These are phyloP conservation scores for Lycodopsis pacificus DNA, from an alignment of 2,797 vertebrate species.

Conservation along the genomic window DNA sequence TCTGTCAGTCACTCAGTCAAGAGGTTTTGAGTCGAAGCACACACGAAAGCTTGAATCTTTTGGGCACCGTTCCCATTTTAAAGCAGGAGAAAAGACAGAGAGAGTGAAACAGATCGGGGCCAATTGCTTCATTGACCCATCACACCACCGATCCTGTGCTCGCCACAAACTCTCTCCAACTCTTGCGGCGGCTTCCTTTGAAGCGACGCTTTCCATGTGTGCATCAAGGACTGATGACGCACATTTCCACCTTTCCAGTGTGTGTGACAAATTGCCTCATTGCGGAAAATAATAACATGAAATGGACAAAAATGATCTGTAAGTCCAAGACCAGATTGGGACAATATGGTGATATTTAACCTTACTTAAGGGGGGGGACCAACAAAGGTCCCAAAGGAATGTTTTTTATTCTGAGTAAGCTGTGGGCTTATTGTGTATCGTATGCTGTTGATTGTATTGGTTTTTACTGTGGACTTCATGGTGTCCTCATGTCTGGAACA, in stretches of 20 bases:
- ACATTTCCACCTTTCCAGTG: constrained; percentile 11
- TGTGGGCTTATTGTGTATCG: too few species aligned
- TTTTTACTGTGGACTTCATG: too few species aligned
- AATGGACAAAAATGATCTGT: neutral
- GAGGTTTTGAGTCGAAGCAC: constrained; percentile 15
- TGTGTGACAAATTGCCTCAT: neutral
- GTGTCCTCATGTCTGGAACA: too few species aligned
- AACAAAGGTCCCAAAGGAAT: too few species aligned
- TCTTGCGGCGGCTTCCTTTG: neutral
- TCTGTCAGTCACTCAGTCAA: constrained; percentile 54
- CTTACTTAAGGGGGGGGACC: neutral
- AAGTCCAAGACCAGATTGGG: neutral
- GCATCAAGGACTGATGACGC: neutral
- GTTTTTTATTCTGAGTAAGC: too few species aligned
- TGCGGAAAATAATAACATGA: neutral
- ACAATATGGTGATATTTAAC: neutral
- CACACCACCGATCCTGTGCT: constrained; percentile 2
- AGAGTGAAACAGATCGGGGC: neutral
- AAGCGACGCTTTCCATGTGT: constrained; percentile 1
- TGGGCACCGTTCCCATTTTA: neutral
- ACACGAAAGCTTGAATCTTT: neutral
- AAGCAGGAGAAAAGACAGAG: neutral
- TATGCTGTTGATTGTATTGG: too few species aligned
- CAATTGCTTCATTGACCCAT: constrained; percentile 11
- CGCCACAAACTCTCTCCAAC: neutral